Percentiles rank a stretch among this genome's conserved stretches.
Evolutionary conservation across 2,797 vertebrate genomes (phyloP).

Genomic region (Bufotes viridis): DNA sequence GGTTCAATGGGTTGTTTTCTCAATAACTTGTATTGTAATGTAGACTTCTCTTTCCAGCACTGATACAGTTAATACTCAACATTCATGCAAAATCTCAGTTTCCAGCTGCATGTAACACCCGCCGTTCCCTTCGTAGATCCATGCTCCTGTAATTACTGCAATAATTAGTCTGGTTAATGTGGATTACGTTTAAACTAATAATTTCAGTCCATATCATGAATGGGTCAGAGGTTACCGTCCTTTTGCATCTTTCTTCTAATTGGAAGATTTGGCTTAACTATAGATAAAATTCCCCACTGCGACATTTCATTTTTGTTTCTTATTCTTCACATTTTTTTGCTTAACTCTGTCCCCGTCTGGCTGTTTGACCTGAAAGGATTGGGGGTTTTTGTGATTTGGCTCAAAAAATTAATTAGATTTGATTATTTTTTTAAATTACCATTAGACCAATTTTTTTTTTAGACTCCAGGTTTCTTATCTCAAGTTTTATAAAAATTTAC

Average conservation of each 20-base stretch:
- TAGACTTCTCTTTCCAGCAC: neutral
- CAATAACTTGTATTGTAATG: neutral
- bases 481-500: too few species aligned
- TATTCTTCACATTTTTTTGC: neutral
- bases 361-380: too few species aligned
- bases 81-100: neutral
- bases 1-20: neutral
- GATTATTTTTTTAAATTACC: too few species aligned
- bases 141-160: slow-evolving; percentile 28
- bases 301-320: neutral
- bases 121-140: neutral
- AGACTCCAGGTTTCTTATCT: too few species aligned
- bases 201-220: slow-evolving; percentile 32
- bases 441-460: too few species aligned
- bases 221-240: slow-evolving; percentile 21
- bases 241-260: slow-evolving; percentile 28
- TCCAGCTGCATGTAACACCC: slow-evolving; percentile 24
- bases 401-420: too few species aligned
- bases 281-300: neutral
- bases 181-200: slow-evolving; percentile 46
- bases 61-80: neutral
- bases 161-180: slow-evolving; percentile 44
- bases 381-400: too few species aligned
- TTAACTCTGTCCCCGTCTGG: slow-evolving; percentile 2
- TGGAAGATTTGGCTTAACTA: slow-evolving; percentile 12